Base-by-base conservation (phyloP, 1,140 invertebrate genomes). In the Cepaea nemoralis region DNA sequence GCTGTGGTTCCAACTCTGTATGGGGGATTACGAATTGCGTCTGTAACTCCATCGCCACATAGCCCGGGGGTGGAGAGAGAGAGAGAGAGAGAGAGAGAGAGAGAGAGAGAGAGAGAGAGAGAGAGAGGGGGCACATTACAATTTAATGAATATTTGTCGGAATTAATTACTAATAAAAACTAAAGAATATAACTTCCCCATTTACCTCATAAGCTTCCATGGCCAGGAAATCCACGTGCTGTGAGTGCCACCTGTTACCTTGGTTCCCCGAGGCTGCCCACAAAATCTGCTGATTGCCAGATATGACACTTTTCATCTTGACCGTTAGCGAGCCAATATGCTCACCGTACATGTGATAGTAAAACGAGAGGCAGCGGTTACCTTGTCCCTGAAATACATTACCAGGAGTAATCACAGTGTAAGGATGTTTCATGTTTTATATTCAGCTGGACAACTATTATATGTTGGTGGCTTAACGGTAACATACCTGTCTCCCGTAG, bases 301-400 rank as follows among this genome's bases (percentile, higher is more conserved):
- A 81, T 6, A 84, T 84, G 67, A 78, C 79, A 33, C 63, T 81
- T 37, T 67, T 75, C 24, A 83, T 76, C 40, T 84, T 86, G 22
- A 90, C 81, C 31, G 83, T 80, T 8, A 90, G 81, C 31, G 83
- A 82, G 14, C 90, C 89, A 70, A 89, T 87, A 39, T 48, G 85
- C 33, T 35, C 67, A 22, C 95, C 95, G 86, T 93, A 95, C 95
- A 96, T 96, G 86, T 96, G 95, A 85, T 92, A 94, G 92, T 93
- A 96, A 88, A 96, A 95, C 22, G 81, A 67, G 14, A 90, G 69
- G 81, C 88, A 89, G 19, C 78, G 76, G 14, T 75, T 73, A 39
- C 80, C 74, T 50, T 59, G 19, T 19, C 66, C 78, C 67, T 76
- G 70, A 42, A 37, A 66, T 6, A 3, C 33, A 63, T 27, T 31